Percentiles rank a stretch among this genome's conserved stretches.
phyloP scores from a whole-genome alignment of 2,888 invertebrate species.

The Acanthococcus lagerstroemiae region DNA sequence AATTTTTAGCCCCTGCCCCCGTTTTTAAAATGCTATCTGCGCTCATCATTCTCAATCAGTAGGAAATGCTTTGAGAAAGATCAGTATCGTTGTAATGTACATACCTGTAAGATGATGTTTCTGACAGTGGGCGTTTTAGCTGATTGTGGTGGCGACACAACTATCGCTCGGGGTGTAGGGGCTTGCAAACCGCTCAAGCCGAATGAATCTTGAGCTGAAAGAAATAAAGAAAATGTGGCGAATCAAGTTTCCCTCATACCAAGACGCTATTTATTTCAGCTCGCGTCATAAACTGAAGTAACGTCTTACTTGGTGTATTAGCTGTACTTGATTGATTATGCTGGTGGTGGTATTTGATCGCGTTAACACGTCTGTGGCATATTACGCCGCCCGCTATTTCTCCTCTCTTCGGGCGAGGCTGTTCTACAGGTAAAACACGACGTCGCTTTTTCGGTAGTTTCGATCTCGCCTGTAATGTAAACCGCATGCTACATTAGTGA shows the following conservation, averaged over 20 bases:
- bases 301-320: neutral
- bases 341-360: conserved; percentile 76
- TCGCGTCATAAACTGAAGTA: too few species aligned
- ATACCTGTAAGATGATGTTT: conserved; percentile 20
- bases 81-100: neutral
- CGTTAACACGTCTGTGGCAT: conserved; percentile 66
- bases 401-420: conserved; percentile 49
- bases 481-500: too few species aligned
- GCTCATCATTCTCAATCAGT: too few species aligned
- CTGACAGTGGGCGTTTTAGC: conserved; percentile 19
- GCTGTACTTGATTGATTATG: conserved; percentile 59
- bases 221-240: neutral
- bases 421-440: conserved; percentile 92
- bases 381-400: conserved; percentile 38
- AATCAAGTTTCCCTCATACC: too few species aligned
- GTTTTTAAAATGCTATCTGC: too few species aligned
- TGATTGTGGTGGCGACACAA: conserved; percentile 10
- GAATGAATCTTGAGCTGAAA: conserved; percentile 17
- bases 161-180: neutral
- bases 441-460: conserved; percentile 97
- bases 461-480: conserved; percentile 66
- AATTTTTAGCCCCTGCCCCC: too few species aligned
- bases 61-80: too few species aligned
- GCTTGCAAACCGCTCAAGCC: neutral
- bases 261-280: too few species aligned